Conservation (phyloP, 2,797 vertebrate species). For the Peromyscus melanophrys region DNA sequence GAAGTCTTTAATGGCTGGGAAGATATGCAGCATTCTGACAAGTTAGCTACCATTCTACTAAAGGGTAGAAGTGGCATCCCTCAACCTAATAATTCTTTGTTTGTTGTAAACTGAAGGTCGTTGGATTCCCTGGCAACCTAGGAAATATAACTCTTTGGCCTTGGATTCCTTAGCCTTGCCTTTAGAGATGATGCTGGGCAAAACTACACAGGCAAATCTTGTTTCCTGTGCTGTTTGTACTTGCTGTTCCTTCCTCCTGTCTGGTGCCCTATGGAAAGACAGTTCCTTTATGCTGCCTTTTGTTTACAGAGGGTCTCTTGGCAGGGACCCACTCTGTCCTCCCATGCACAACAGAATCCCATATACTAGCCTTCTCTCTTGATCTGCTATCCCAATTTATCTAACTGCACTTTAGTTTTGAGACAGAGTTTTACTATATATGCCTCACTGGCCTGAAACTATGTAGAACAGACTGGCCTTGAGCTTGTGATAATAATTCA, state of each 20-base stretch:
- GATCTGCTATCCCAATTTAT: neutral
- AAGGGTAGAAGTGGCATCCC: neutral
- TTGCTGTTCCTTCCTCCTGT: neutral
- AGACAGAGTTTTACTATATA: neutral
- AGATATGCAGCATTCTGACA: neutral
- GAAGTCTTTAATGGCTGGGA: slow-evolving; percentile 22
- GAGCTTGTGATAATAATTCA: neutral
- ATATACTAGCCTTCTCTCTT: neutral
- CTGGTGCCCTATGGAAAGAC: neutral
- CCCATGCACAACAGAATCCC: neutral
- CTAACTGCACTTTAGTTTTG: slow-evolving; percentile 17
- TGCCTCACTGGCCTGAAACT: neutral
- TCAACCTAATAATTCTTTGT: slow-evolving; percentile 35
- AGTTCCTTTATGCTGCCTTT: neutral
- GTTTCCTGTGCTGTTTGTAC: neutral
- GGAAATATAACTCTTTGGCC: slow-evolving; percentile 63
- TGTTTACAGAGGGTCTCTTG: neutral
- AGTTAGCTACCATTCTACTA: slow-evolving; percentile 12
- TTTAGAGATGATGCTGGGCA: slow-evolving; percentile 12
- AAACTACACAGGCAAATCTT: slow-evolving; percentile 33
- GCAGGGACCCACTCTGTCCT: neutral
- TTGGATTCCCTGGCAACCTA: slow-evolving; percentile 67
- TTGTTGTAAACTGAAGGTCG: slow-evolving; percentile 57
- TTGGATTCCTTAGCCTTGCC: slow-evolving; percentile 49
- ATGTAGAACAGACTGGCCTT: neutral